phyloP scores from a whole-genome alignment of 2,797 vertebrate genomes.

The Eulemur albifrons region DNA sequence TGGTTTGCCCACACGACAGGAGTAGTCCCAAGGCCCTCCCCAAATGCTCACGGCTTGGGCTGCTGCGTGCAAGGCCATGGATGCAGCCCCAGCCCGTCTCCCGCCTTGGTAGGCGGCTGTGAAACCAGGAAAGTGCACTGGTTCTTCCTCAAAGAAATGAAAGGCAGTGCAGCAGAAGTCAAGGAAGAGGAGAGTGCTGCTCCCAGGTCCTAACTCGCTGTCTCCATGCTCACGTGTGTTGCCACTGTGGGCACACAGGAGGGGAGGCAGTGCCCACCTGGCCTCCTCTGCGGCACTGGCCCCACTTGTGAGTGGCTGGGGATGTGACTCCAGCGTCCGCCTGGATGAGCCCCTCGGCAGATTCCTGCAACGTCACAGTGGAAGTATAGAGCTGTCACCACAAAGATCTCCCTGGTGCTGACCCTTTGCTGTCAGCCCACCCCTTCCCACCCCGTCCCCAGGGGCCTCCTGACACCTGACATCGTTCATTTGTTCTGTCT shows the following conservation, averaged over 20 bases:
- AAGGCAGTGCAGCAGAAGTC: fast-evolving
- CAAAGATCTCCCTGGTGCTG: not conserved
- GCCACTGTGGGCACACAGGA: not conserved
- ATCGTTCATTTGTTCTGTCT: not conserved
- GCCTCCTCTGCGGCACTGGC: not conserved
- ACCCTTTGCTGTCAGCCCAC: not conserved
- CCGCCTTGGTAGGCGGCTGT: not conserved
- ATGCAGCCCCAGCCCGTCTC: fast-evolving
- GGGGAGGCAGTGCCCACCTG: not conserved
- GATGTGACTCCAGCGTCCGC: not conserved
- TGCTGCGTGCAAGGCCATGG: not conserved
- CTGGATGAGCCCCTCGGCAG: not conserved
- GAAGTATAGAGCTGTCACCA: fast-evolving
- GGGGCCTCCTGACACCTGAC: not conserved
- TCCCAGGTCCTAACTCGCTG: not conserved
- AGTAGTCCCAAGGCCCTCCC: not conserved
- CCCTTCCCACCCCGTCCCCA: not conserved
- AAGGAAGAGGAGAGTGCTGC: not conserved
- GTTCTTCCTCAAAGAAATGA: not conserved
- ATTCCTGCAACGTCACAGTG: not conserved
- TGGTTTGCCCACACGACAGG: not conserved
- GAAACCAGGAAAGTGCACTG: not conserved
- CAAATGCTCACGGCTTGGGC: fast-evolving
- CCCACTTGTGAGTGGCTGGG: not conserved
- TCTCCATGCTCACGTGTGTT: not conserved